Percentiles rank a stretch among this genome's conserved stretches.
phyloP scores from a whole-genome alignment of 2,888 invertebrate genomes.

The Papilio gigon region DNA sequence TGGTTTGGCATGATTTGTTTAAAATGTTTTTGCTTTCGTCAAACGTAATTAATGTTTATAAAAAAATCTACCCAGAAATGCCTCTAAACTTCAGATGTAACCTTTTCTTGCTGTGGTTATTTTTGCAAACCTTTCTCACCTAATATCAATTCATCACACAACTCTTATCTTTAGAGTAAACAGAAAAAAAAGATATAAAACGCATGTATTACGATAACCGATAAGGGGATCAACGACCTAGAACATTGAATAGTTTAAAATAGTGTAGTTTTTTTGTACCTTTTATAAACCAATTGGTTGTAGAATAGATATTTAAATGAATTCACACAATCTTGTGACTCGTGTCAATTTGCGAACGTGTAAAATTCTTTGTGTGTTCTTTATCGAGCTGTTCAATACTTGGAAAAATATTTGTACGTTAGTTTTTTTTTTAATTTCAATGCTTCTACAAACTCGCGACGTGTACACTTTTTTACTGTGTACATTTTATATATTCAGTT shows the following conservation, averaged over 20 bases:
- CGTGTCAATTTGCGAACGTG: conserved; percentile 53
- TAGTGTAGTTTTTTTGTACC: conserved; percentile 40
- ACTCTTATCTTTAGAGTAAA: conserved; percentile 28
- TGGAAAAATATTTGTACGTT: conserved; percentile 56
- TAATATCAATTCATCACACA: not conserved
- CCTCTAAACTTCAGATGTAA: not conserved
- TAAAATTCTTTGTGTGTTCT: conserved; percentile 50
- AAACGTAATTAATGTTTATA: not conserved
- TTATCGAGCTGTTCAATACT: conserved; percentile 62
- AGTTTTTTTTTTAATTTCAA: conserved; percentile 18
- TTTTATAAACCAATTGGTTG: conserved; percentile 48
- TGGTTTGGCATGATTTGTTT: not conserved
- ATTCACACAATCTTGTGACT: conserved; percentile 53
- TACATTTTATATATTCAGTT: no score
- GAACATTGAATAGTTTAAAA: conserved; percentile 45
- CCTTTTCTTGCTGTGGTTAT: not conserved
- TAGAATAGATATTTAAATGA: conserved; percentile 48
- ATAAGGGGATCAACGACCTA: conserved; percentile 55
- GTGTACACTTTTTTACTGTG: no score
- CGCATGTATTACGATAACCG: conserved; percentile 46
- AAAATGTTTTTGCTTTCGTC: not conserved
- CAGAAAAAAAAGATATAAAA: conserved; percentile 42
- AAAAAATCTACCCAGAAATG: conserved; percentile 19
- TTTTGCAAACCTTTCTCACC: not conserved
- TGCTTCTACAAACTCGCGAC: not conserved